Evolutionary conservation across 2,113 vertebrate species (phyloP), one percentile per base, ranked within the genome.

Genomic region (Strigops habroptila): DNA sequence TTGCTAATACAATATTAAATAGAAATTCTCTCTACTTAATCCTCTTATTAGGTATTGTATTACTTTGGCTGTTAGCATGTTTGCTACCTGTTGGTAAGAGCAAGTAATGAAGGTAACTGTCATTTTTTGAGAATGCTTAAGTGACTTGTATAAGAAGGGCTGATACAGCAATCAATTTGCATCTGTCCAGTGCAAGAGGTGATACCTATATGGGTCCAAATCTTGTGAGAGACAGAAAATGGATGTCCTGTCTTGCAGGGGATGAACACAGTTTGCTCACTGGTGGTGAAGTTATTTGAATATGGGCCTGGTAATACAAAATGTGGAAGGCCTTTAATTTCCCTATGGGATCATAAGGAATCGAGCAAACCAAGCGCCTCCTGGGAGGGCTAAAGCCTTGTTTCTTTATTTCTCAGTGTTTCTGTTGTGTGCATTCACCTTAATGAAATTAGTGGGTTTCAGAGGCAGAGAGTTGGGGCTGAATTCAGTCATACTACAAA

Each of bases 21-120:
- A 92, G 49, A 75, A 93, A 86, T 78, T 84, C 82, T 95, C 91
- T 94, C 95, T 94, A 95, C 91, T 97, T 97, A 96, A 94, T 92
- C 96, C 90, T 97, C 77, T 96, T 96, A 93, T 96, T 97, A 96
- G 80, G 82, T 96, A 82, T 97, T 92, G 74, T 23, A 9, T 93
- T 79, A 37, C 93, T 13, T 9, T 30, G 68, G 39, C 84, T 78
- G 53, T 24, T 68, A 6, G 73, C 1, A 1, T 57, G 37, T 5
- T 55, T 35, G 55, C 64, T 73, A 59, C 64, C 74, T 30, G 44
- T 4, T 17, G 59, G 71, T 62, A 52, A 59, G 59, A 73, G 53
- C 4, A 27, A 41, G 59, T 10, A 13, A 52, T 27, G 73, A n/a
- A 39, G 60, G 0, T 24, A 37, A 19, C 64, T 43, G 11, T 17